phyloP scores from a whole-genome alignment of 2,113 vertebrate species.

The Bubalus kerabau region DNA sequence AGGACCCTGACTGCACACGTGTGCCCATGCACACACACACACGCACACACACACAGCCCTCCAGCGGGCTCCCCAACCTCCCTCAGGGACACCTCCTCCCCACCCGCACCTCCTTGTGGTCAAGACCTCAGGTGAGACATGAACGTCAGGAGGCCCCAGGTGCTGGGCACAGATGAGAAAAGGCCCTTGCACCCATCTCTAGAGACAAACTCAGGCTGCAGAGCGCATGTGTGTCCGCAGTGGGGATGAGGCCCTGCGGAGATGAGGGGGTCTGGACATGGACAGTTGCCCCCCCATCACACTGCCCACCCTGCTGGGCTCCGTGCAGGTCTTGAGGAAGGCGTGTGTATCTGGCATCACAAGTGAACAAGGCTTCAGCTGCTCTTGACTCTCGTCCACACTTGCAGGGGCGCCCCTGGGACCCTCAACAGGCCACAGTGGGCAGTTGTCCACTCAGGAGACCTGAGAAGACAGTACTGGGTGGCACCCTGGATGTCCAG shows the following conservation, averaged over 20 bases:
- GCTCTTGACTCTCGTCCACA: background rate
- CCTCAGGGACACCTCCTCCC: background rate
- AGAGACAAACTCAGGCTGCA: background rate
- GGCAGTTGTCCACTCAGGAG: no score
- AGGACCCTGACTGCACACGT: background rate
- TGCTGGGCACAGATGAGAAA: fast-evolving
- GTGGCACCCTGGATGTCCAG: fast-evolving
- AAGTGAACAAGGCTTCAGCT: background rate
- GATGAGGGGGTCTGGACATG: fast-evolving
- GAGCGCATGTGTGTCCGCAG: background rate
- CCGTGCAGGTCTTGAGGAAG: background rate
- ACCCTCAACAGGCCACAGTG: background rate
- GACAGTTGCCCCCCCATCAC: fast-evolving
- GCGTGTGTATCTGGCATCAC: no score
- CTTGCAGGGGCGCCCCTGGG: background rate
- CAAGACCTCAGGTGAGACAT: background rate
- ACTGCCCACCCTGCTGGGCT: background rate
- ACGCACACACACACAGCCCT: background rate
- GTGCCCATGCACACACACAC: fast-evolving
- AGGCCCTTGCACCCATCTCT: background rate
- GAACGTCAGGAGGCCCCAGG: background rate
- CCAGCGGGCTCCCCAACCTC: background rate
- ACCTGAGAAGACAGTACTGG: background rate
- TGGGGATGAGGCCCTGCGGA: fast-evolving
- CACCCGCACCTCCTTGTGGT: no score